A percentile compares a stretch with the other conserved stretches of the same genome.
phyloP scores from a whole-genome alignment of 2,113 vertebrate species.

The Callorhinus ursinus region DNA sequence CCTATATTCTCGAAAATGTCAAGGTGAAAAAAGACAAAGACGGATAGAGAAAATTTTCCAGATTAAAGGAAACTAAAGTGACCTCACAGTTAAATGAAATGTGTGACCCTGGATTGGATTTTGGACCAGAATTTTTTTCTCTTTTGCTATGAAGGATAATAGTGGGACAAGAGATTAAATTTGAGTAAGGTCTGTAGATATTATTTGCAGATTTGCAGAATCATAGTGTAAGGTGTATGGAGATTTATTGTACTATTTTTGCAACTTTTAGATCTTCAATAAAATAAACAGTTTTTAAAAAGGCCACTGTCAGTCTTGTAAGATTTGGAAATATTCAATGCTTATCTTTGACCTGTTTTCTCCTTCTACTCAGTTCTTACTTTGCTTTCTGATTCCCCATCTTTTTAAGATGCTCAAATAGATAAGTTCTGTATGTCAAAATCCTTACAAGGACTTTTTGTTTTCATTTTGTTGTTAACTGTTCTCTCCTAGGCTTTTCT shows the following conservation, averaged over 20 bases:
- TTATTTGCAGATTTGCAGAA: neutral
- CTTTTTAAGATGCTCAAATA: neutral
- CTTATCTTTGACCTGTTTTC: neutral
- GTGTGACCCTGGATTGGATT: neutral
- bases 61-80: conserved; percentile 1
- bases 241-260: neutral
- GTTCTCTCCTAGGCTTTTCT: neutral
- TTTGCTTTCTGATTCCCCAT: neutral
- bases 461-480: conserved; percentile 16
- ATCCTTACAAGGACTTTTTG: neutral
- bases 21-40: neutral
- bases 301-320: neutral
- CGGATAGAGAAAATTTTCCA: neutral
- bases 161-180: neutral
- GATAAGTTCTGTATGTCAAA: neutral
- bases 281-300: neutral
- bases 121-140: neutral
- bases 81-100: neutral
- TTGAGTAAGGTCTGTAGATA: neutral
- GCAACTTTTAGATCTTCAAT: neutral
- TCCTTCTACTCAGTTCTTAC: neutral
- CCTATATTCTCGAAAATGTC: neutral
- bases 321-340: neutral
- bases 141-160: neutral
- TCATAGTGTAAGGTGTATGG: neutral